These are phyloP conservation scores for Drosophila kanapiae DNA, from an alignment of 1,140 invertebrate genomes.

Conservation along the genomic window DNA sequence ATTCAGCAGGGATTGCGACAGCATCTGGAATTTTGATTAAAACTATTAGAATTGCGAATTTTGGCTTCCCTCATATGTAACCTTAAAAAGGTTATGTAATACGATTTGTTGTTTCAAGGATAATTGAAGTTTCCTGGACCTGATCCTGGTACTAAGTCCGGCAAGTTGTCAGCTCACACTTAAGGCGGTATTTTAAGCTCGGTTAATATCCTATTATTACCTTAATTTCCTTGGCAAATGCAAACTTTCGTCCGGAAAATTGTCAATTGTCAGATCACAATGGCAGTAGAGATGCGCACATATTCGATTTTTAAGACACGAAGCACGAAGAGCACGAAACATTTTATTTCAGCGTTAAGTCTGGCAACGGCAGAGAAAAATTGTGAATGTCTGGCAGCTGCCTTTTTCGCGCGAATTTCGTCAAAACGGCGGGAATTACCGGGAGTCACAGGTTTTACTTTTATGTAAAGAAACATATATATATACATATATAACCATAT, in stretches of 20 bases:
- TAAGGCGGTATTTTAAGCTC: neutral
- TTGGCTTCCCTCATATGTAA: slow-evolving; percentile 50
- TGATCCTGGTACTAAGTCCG: neutral
- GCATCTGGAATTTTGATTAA: slow-evolving; percentile 72
- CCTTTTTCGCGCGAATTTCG: no score
- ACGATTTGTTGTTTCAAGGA: neutral
- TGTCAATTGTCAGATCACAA: slow-evolving; percentile 42
- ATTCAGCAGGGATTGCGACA: slow-evolving; percentile 76
- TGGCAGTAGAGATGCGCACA: slow-evolving; percentile 4
- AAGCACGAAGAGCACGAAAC: neutral
- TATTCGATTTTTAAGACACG: neutral
- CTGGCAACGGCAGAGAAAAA: no score
- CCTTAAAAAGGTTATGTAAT: slow-evolving; percentile 85
- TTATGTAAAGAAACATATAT: no score
- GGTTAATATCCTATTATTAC: slow-evolving; percentile 37
- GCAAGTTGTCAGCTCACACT: no score
- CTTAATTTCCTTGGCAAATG: slow-evolving; percentile 59
- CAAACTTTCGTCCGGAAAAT: slow-evolving; percentile 46
- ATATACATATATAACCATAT: no score
- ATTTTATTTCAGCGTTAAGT: no score
- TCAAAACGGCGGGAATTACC: no score
- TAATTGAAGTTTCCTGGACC: neutral
- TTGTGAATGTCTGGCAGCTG: no score
- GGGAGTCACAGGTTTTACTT: no score
- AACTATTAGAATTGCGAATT: slow-evolving; percentile 2